Evolutionary conservation across 1,140 invertebrate genomes (phyloP).

Genomic region (Dolichoris vasculosae): DNA sequence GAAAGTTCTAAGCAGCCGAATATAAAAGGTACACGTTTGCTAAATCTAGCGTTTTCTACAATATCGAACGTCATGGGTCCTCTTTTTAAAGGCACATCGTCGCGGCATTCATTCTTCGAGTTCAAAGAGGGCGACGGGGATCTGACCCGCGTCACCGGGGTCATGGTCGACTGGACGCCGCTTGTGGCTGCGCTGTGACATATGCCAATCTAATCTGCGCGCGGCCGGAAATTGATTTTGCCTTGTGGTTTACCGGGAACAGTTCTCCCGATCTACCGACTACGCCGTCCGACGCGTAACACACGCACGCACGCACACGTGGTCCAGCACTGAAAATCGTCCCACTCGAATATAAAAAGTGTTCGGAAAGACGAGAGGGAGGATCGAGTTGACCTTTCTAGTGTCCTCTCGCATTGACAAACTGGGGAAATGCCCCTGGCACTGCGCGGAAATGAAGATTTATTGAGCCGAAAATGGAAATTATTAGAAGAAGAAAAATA

Average conservation of each 20-base stretch:
- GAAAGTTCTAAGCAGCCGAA: background rate
- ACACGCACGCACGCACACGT: background rate
- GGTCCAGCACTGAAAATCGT: background rate
- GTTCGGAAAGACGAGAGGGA: background rate
- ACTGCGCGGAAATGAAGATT: constrained; percentile 40
- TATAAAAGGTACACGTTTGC: background rate
- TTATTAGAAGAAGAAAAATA: background rate
- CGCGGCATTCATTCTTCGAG: background rate
- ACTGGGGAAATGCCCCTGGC: background rate
- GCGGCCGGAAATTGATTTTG: constrained; percentile 52
- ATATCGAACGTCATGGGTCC: background rate
- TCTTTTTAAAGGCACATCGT: background rate
- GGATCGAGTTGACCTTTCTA: background rate
- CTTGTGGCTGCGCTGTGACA: constrained; percentile 25
- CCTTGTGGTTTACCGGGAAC: constrained; percentile 40
- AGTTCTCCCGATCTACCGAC: background rate
- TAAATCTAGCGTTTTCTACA: background rate
- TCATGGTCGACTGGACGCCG: background rate
- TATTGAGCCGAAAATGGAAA: constrained; percentile 24
- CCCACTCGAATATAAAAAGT: constrained; percentile 34
- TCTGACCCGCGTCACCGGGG: constrained; percentile 3
- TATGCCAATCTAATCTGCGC: constrained; percentile 53
- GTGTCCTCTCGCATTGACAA: background rate
- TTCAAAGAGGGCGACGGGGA: background rate
- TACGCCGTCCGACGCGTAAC: background rate